Base-by-base conservation (phyloP, 1,140 invertebrate species). In the Liolophura sinensis region DNA sequence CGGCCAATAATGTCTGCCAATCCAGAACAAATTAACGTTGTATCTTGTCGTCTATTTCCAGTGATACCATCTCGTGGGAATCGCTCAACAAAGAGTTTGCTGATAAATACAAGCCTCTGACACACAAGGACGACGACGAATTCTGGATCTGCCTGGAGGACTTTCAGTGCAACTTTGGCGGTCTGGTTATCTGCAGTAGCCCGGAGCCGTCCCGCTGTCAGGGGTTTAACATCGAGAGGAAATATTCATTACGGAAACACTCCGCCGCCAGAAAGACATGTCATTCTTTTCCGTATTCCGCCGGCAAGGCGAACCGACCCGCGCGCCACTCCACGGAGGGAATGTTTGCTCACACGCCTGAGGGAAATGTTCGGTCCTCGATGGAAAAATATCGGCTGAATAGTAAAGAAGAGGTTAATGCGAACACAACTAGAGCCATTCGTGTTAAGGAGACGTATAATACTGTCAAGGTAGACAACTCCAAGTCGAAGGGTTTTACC, bases 121-220 rank as follows among this genome's bases (percentile, higher is more conserved):
- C 48, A 20, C 73, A 69, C 60, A 79, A 78, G 57, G 78, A 82
- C 16, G 52, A 72, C 6, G 73, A 76, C 60, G 80, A 80, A 59
- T 82, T 77, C 62, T 82, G 80, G 80, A 70, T 82, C 62, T 73
- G 73, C 1, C 60, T 77, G 31, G 73, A 77, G 14, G 80, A 82
- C 67, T 82, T 82, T 73, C n/a, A 27, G 60, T 79, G 77, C 61
- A 77, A 82, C 64, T 82, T 80, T 67, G 78, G 77, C 9, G 78
- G 78, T 14, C 54, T 82, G 9, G 70, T 82, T n/a, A 75, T 82
- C 47, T 72, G 76, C 60, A 80, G 74, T 62, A 73, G 66, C 20
- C 67, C 69, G 3, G 77, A 77, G 25, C 77, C 80, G 6, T 82
- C 71, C 62, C 69, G 70, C 11, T 55, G 69, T n/a, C 74, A 79